Conservation (phyloP, 2,888 invertebrate genomes). For the Meteorus colon region DNA sequence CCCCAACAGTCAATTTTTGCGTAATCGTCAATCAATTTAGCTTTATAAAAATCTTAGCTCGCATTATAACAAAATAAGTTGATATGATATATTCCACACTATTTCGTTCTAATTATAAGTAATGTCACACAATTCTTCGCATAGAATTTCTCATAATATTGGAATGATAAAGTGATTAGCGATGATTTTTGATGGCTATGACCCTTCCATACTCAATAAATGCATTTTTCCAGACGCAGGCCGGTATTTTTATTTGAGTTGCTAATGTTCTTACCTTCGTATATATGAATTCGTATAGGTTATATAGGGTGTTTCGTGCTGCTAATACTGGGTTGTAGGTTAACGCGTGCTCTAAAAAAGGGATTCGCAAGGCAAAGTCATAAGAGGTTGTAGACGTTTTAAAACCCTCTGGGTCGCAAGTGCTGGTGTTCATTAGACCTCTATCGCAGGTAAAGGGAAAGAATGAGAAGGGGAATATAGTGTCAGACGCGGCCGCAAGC, state of each 20-base stretch:
- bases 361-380: conserved; percentile 34
- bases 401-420: conserved; percentile 12
- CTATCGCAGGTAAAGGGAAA: background rate
- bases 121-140: too few relatives aligned
- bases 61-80: too few relatives aligned
- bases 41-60: too few relatives aligned
- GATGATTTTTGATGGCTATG: too few relatives aligned
- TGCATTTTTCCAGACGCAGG: background rate
- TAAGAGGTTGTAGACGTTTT: conserved; percentile 37
- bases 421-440: conserved; percentile 38
- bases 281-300: background rate
- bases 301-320: conserved; percentile 42
- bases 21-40: too few relatives aligned
- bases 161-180: too few relatives aligned
- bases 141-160: too few relatives aligned
- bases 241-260: background rate
- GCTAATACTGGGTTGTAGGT: conserved; percentile 48
- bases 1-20: too few relatives aligned
- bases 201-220: too few relatives aligned
- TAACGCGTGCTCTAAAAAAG: conserved; percentile 46
- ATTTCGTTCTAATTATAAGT: too few relatives aligned
- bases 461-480: background rate
- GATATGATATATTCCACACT: too few relatives aligned
- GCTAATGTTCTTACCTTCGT: background rate
- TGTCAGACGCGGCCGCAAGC: conserved; percentile 53